Evolutionary conservation across 2,888 invertebrate genomes (phyloP), one percentile per base, ranked within the genome.

Genomic region (Cephus nigrinus): DNA sequence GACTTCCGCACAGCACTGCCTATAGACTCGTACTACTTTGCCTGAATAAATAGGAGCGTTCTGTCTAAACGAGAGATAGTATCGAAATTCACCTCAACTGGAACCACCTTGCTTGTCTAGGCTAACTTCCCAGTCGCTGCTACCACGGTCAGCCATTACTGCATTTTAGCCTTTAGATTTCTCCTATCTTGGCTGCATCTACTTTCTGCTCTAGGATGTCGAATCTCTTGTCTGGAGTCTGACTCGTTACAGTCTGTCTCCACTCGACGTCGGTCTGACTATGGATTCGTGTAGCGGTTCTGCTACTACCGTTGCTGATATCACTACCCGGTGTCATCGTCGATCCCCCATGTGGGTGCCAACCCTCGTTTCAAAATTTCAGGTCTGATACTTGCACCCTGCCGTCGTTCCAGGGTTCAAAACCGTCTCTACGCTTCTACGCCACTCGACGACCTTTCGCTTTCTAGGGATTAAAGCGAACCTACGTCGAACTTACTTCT

Each of bases 31-130:
- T 78, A 80, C 77, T 77, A 77, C 81, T 86, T 83, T 80, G 81
- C 79, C 74, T 79, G 81, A 80, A 84, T 86, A 85, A 86, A 86
- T 80, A 85, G 84, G 69, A 76, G 76, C 75, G 82, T 77, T 76
- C 76, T 35, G 80, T 79, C 80, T 79, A 73, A 55, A 73, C 34
- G 75, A 35, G 79, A 81, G 80, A 85, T 81, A 74, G 79, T 80
- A 85, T 86, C 84, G 83, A 82, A 78, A 55, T 55, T 55, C 55
- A 55, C 23, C 55, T 55, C 55, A 2, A 9, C 55, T 9, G 9
- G 23, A 55, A 23, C 55, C 55, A 15, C 23, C 55, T 15, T 55
- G 55, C 23, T 23, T 55, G 55, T 55, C 55, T 55, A 55, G 55
- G 55, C 23, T 55, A 55, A 55, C 55, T 23, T 55, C 23, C 55